Conservation (phyloP, 2,888 invertebrate genomes). For the Lysandra bellargus region DNA sequence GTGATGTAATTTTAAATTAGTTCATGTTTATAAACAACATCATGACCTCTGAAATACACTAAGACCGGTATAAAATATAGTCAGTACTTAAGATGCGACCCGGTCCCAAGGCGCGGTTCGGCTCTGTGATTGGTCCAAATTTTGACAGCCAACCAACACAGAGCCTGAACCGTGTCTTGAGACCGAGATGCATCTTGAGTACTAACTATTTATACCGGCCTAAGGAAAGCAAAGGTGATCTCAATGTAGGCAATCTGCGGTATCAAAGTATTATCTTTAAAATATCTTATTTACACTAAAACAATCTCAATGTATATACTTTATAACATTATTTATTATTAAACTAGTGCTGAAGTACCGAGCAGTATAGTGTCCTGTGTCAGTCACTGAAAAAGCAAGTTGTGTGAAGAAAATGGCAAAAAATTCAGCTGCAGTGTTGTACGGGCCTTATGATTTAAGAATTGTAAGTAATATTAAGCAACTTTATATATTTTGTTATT, state of each 20-base stretch:
- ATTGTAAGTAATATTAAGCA: slow-evolving; percentile 75
- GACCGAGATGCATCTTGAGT: no score
- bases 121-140: no score
- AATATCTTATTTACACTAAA: not conserved
- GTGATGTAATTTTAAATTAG: not conserved
- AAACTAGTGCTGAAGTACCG: not conserved
- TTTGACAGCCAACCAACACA: no score
- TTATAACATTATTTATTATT: not conserved
- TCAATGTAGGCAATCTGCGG: not conserved
- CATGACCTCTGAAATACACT: not conserved
- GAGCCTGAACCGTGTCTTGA: no score
- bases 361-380: not conserved
- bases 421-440: slow-evolving; percentile 85
- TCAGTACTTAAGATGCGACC: no score
- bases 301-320: not conserved
- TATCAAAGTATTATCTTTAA: slow-evolving; percentile 4
- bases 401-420: slow-evolving; percentile 48
- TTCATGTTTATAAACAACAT: not conserved
- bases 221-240: not conserved
- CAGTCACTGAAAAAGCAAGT: not conserved
- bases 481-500: no score
- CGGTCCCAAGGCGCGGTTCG: no score
- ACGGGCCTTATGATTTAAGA: slow-evolving; percentile 85
- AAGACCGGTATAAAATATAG: no score
- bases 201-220: no score